phyloP scores from a whole-genome alignment of 2,888 invertebrate species.

The Drosophila robusta region DNA sequence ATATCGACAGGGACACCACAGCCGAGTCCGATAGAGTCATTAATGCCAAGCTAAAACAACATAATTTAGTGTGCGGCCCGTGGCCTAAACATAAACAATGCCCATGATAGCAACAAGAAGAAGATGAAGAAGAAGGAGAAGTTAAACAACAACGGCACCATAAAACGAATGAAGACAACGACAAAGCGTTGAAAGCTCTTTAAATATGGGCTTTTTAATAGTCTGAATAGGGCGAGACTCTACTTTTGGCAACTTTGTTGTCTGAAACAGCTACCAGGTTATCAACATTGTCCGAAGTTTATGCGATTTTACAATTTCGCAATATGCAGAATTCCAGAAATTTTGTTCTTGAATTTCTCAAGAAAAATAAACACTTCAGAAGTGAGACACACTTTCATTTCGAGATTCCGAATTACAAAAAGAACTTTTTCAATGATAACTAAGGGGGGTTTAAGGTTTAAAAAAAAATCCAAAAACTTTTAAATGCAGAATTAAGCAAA shows the following conservation, averaged over 20 bases:
- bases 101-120: slow-evolving; percentile 44
- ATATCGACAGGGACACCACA: slow-evolving; percentile 45
- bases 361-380: not conserved
- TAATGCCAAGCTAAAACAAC: slow-evolving; percentile 70
- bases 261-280: slow-evolving; percentile 23
- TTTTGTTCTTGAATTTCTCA: not conserved
- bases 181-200: slow-evolving; percentile 48
- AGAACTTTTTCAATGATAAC: too few species aligned
- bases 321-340: slow-evolving; percentile 4
- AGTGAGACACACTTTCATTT: too few species aligned
- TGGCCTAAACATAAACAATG: slow-evolving; percentile 66
- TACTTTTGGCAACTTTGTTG: slow-evolving; percentile 40
- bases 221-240: slow-evolving; percentile 7
- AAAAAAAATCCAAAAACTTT: too few species aligned
- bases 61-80: slow-evolving; percentile 64
- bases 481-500: too few species aligned
- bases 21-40: slow-evolving; percentile 49
- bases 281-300: slow-evolving; percentile 26
- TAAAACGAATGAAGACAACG: slow-evolving; percentile 31
- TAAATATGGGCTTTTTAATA: slow-evolving; percentile 31
- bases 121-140: slow-evolving; percentile 1
- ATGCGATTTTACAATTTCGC: slow-evolving; percentile 10
- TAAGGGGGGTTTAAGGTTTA: too few species aligned
- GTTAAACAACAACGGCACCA: slow-evolving; percentile 14
- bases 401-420: too few species aligned